Evolutionary conservation across 2,888 invertebrate species (phyloP), one percentile per base, ranked within the genome.

Genomic region (Gari tellinella): DNA sequence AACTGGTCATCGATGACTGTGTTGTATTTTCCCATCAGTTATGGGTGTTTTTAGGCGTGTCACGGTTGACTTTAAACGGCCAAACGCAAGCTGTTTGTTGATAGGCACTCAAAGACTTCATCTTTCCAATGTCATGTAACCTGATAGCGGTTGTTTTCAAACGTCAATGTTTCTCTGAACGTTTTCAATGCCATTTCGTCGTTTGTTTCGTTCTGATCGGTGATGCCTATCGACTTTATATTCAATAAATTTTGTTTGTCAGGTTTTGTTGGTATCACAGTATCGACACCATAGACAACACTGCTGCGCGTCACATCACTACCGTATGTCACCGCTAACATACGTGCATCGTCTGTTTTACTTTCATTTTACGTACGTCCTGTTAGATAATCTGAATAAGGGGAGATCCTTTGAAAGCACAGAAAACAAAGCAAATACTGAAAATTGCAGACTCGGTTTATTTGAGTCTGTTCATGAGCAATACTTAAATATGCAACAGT

Each of bases 41-140:
- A 65, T 26, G 56, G 69, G 8, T 56, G 63, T 17, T 56, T 56
- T n/a, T n/a, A n/a, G 17, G 37, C 55, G 41, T 15, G 38, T 7
- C 15, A 57, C 25, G 2, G 25, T 46, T 17, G 62, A 63, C 26
- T 48, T 63, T 25, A 52, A 38, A 14, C 69, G 19, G 7, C 56
- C 63, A 5, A 61, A 12, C 14, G 69, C 69, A 21, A 69, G 23
- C 21, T 49, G 55, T 15, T 53, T 45, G 63, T 69, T 63, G 17
- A 25, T 23, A 12, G 55, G 51, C 19, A 69, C 23, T 62, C 31
- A n/a, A 21, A 38, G 23, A 8, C 56, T 23, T 63, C 63, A 25
- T 37, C 37, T 17, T 43, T 63, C 55, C 68, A 68, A 26, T 61
- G 68, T 38, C 46, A 62, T 38, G 46, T 61, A 3, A 51, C 68